Conservation (phyloP, 2,888 invertebrate genomes). For the Ashinkailepas kermadecensis region DNA sequence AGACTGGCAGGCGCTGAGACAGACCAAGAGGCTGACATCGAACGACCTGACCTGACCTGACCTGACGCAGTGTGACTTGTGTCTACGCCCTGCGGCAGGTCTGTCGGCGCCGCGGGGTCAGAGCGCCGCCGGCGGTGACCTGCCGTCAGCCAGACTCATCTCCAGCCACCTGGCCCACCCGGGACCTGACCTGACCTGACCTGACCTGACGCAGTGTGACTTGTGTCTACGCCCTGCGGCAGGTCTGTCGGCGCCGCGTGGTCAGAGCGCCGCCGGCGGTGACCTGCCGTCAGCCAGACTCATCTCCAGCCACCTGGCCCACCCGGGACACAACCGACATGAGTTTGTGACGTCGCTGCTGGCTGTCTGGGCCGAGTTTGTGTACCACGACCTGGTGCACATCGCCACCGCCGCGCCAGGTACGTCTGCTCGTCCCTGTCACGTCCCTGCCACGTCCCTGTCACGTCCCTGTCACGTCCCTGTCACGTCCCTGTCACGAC, state of each 20-base stretch:
- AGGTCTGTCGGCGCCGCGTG: conserved; percentile 8
- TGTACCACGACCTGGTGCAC: conserved; percentile 37
- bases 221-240: neutral
- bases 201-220: neutral
- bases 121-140: neutral
- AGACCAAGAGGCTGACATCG: no score
- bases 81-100: neutral
- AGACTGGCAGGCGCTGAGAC: no score
- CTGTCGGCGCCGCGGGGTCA: conserved; percentile 1
- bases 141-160: neutral
- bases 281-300: conserved; percentile 8
- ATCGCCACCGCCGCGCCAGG: neutral
- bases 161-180: neutral
- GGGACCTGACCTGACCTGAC: neutral
- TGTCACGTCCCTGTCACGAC: no score
- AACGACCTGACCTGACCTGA: neutral
- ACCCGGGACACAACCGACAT: conserved; percentile 27
- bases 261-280: neutral
- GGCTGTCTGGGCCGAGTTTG: conserved; percentile 38
- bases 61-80: no score
- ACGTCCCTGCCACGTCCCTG: no score
- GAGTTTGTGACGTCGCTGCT: conserved; percentile 37
- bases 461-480: no score
- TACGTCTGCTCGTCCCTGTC: neutral
- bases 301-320: neutral